Percentiles rank a stretch among this genome's conserved stretches.
Evolutionary conservation across 2,113 vertebrate species (phyloP).

Genomic region (Spilogale gracilis): DNA sequence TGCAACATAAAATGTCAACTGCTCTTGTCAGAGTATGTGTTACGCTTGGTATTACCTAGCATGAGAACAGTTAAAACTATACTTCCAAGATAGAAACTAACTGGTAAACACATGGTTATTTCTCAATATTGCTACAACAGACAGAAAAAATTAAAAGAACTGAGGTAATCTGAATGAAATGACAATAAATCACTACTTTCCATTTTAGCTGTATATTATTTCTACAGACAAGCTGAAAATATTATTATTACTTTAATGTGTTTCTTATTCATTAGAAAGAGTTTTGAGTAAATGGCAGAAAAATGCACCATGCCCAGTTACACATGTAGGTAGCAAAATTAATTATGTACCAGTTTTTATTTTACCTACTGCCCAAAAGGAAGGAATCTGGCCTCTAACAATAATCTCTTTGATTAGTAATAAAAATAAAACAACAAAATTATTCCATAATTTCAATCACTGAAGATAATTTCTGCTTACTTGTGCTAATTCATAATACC

Average conservation of each 20-base stretch:
- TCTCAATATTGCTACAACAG: conserved; percentile 33
- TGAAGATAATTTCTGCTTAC: conserved; percentile 86
- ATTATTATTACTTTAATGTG: conserved; percentile 26
- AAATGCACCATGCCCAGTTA: conserved; percentile 16
- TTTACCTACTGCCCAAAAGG: conserved; percentile 22
- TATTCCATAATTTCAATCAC: conserved; percentile 37
- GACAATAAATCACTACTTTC: conserved; percentile 53
- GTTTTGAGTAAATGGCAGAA: conserved; percentile 41
- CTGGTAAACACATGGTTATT: conserved; percentile 35
- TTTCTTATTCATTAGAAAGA: conserved; percentile 53
- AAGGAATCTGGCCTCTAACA: not conserved
- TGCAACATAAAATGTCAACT: conserved; percentile 12
- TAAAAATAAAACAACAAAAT: conserved; percentile 64
- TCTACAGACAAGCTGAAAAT: conserved; percentile 52
- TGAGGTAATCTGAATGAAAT: not conserved
- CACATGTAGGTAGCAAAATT: conserved; percentile 27
- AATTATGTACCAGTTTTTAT: conserved; percentile 21
- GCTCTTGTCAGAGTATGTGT: conserved; percentile 1
- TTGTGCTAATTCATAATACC: conserved; percentile 99
- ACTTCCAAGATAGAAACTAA: conserved; percentile 32
- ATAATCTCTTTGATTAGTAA: conserved; percentile 37
- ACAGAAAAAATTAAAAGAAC: not conserved
- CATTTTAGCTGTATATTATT: conserved; percentile 39
- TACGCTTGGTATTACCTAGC: conserved; percentile 24
- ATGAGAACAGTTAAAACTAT: conserved; percentile 43